Evolutionary conservation across 92 coral and sea anemone species (phyloP), one percentile per base, ranked within the genome.

Genomic region (Palythoa grandiflora): DNA sequence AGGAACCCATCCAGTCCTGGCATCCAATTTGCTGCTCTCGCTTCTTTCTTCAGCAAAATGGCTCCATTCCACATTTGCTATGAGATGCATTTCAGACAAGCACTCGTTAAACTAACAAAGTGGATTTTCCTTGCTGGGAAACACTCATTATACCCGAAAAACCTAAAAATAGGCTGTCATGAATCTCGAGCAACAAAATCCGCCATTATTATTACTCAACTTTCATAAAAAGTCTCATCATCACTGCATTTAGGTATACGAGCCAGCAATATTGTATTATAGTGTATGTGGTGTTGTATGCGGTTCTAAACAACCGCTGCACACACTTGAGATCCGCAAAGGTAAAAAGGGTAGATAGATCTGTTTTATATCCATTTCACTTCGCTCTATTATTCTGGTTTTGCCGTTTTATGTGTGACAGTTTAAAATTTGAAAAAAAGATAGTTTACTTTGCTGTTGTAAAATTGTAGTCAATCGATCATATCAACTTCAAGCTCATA

Each of bases 1-100:
- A 44, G 88, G 88, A 50, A 73, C 88, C 83, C 71, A 85, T 28
- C 88, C 73, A 85, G 60, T 3, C 60, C 15, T 54, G 60, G 60
- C 70, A 11, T 28, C 28, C 28, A 28, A 28, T 28, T 28, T 28
- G 28, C 28, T 28, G 28, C 28, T 28, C 28, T 28, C 28, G 0
- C 28, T 28, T 28, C 28, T 28, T 28, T 28, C 28, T 28, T 28
- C 28, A 28, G 28, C 28, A 28, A 28, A 28, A 28, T 28, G 28
- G 0, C 28, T 0, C 28, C 28, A 28, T 28, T 61, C 87, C 85
- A 75, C 65, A 28, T 28, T 28, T 28, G 28, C 0, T 28, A 28
- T 28, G 28, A 28, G 28, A n/a, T n/a, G n/a, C n/a, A n/a, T n/a
- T n/a, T n/a, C n/a, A n/a, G n/a, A n/a, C n/a, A n/a, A n/a, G n/a